Evolutionary conservation across 2,797 vertebrate genomes (phyloP).

Genomic region (Pseudochirops cupreus): DNA sequence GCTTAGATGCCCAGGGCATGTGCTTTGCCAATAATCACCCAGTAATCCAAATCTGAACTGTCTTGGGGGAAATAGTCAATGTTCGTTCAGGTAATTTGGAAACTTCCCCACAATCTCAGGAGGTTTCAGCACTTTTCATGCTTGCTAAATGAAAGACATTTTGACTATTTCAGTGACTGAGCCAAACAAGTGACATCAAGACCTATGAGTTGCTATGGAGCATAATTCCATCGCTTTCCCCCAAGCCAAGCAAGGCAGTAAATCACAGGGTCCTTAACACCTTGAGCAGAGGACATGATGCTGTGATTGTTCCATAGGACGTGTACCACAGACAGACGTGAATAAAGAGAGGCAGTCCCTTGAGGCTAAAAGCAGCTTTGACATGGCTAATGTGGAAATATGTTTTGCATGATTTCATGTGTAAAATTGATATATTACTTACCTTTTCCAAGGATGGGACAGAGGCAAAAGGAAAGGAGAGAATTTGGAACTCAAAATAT

Average conservation of each 20-base stretch:
- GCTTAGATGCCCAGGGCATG: neutral
- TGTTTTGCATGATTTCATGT: neutral
- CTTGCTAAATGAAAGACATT: neutral
- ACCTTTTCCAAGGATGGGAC: neutral
- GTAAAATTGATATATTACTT: neutral
- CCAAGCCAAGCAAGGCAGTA: neutral
- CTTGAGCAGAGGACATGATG: neutral
- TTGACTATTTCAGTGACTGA: neutral
- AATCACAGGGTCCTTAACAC: neutral
- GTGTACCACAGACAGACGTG: neutral
- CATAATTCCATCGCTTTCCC: neutral
- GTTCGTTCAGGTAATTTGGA: slow-evolving; percentile 2
- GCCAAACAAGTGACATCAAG: neutral
- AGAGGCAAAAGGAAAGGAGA: neutral
- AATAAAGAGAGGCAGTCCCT: neutral
- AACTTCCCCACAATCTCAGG: neutral
- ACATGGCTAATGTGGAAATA: neutral
- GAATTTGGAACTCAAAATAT: neutral
- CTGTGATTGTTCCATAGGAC: neutral
- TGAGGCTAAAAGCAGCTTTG: neutral
- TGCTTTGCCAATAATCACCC: neutral
- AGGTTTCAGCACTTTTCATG: neutral
- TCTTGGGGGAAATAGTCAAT: neutral
- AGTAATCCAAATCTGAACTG: neutral
- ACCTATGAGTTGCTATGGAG: neutral